Evolutionary conservation across 2,888 invertebrate genomes (phyloP), one percentile per base, ranked within the genome.

Genomic region (Osedax fenrisi): DNA sequence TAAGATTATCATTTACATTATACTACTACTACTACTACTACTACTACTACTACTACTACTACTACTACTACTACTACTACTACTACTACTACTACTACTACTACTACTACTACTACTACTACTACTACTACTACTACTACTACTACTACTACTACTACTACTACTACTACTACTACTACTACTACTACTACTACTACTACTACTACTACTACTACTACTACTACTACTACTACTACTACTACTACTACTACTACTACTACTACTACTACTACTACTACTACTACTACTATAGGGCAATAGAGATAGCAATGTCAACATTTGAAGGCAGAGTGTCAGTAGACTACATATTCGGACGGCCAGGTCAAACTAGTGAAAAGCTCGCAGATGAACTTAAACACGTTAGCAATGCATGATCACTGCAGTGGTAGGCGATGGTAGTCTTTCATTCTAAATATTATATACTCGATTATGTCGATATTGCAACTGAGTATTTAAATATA

Each of bases 301-400:
- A n/a, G n/a, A n/a, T n/a, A n/a, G n/a, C n/a, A n/a, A n/a, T n/a
- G n/a, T n/a, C n/a, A n/a, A n/a, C n/a, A n/a, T 83, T 80, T 75
- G 81, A 80, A 3, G 80, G 80, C 24, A 75, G 76, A 22, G 80
- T 81, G 2, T 83, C 85, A 5, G 78, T 82, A 1, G 85, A 85
- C 78, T 59, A 84, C 21, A 82, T 85, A 26, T 84, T 83, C 82
- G 83, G 84, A 5, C 78, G 81, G 61, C 84, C 83, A 5, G 77
- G 77, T 2, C 84, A 84, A 75, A 81, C 80, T 17, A 27, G 81
- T 2, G 75, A 78, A 2, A 70, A 74, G n/a, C 84, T 83, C 82
- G 59, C 71, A 17, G 56, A 76, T 62, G 83, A 83, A 73, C 77
- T 84, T 21, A 74, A 79, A 21, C 75, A 79, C 77, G 81, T 82